Conservation (phyloP, 2,888 invertebrate genomes). For the Xestoiulus laeticollis region DNA sequence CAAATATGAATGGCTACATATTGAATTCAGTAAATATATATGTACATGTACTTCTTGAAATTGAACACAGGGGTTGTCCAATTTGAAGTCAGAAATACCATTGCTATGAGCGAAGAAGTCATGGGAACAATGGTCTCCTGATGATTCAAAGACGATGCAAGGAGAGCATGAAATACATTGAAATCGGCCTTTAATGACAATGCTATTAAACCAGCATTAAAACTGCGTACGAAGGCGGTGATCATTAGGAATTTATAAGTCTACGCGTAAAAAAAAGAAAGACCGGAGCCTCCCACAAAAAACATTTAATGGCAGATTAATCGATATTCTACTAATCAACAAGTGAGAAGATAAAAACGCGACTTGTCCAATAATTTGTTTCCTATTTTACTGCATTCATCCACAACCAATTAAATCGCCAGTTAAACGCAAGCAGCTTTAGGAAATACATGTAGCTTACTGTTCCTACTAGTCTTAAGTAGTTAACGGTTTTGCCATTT, state of each 20-base stretch:
- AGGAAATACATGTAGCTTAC: too few species aligned
- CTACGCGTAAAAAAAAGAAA: neutral
- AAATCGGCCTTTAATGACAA: neutral
- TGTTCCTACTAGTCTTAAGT: too few species aligned
- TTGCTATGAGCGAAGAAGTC: neutral
- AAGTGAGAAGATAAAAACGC: constrained; percentile 3
- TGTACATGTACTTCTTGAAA: too few species aligned
- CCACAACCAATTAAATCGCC: too few species aligned
- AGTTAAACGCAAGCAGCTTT: too few species aligned
- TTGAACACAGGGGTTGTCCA: too few species aligned
- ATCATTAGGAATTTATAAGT: neutral
- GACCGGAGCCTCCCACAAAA: neutral
- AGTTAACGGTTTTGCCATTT: too few species aligned
- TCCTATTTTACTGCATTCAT: neutral
- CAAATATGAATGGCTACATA: too few species aligned
- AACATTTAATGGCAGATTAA: constrained; percentile 4
- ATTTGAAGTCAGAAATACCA: too few species aligned
- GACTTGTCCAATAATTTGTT: neutral
- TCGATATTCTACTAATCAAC: constrained; percentile 23
- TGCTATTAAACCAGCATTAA: neutral
- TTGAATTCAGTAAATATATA: too few species aligned
- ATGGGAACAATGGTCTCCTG: neutral
- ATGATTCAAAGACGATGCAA: neutral
- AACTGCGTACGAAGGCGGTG: neutral
- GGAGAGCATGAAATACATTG: neutral